Evolutionary conservation across 2,888 invertebrate species (phyloP).

Genomic region (Cremastinae sp.): DNA sequence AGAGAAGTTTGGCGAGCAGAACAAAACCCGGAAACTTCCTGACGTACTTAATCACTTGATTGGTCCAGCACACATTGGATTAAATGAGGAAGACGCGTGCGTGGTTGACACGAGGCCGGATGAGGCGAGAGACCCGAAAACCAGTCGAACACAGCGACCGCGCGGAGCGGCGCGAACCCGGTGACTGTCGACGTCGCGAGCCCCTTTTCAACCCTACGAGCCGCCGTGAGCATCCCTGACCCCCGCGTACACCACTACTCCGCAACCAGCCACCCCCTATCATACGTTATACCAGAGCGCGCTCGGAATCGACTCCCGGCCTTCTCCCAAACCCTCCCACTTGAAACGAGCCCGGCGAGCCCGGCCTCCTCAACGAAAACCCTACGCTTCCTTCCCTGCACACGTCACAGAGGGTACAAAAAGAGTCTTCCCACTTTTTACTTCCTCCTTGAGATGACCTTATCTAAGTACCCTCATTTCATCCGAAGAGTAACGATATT

Average conservation of each 20-base stretch:
- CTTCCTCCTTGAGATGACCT: no score
- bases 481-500: no score
- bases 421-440: no score
- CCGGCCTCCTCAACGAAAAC: constrained; percentile 34
- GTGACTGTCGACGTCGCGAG: constrained; percentile 75
- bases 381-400: constrained; percentile 10
- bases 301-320: constrained; percentile 53
- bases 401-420: no score
- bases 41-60: neutral
- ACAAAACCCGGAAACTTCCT: neutral
- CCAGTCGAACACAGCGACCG: constrained; percentile 68
- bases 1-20: no score
- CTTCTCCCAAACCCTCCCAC: constrained; percentile 44
- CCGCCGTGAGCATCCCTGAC: constrained; percentile 65
- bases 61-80: neutral
- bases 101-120: neutral
- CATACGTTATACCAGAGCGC: constrained; percentile 57
- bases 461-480: no score
- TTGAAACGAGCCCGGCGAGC: constrained; percentile 33
- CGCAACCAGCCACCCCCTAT: constrained; percentile 59
- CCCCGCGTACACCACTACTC: constrained; percentile 53
- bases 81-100: constrained; percentile 6
- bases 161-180: constrained; percentile 74
- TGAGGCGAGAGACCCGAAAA: constrained; percentile 12
- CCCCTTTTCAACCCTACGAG: constrained; percentile 74